phyloP scores from a whole-genome alignment of 2,113 vertebrate genomes.

The Chionodraco myersi region DNA sequence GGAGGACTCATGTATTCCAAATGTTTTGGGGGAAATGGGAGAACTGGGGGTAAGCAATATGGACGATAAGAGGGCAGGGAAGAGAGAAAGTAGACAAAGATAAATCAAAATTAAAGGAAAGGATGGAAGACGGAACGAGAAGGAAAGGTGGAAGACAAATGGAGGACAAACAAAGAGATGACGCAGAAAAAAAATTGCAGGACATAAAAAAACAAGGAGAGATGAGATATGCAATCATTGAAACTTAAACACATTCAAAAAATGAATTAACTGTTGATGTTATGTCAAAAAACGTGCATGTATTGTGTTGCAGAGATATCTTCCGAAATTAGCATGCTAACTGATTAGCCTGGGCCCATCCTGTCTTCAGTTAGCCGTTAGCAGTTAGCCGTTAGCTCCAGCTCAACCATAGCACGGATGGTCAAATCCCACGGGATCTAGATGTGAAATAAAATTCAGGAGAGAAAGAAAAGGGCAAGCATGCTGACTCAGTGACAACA shows the following conservation, averaged over 20 bases:
- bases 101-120: neutral
- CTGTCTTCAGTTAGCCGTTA: no score
- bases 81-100: neutral
- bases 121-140: neutral
- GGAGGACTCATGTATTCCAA: slow-evolving; percentile 21
- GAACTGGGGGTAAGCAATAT: neutral
- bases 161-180: neutral
- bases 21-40: slow-evolving; percentile 8
- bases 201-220: neutral
- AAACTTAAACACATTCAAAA: no score
- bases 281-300: no score
- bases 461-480: neutral
- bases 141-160: neutral
- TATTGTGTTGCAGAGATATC: no score
- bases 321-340: no score
- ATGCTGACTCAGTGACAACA: neutral
- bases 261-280: no score
- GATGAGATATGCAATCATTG: no score
- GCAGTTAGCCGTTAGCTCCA: no score
- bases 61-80: neutral
- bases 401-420: no score
- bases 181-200: neutral
- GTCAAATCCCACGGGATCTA: no score
- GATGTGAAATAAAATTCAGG: neutral
- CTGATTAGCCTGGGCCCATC: no score